Conservation (phyloP, 1,140 invertebrate genomes). For the Cecropterus lyciades region DNA sequence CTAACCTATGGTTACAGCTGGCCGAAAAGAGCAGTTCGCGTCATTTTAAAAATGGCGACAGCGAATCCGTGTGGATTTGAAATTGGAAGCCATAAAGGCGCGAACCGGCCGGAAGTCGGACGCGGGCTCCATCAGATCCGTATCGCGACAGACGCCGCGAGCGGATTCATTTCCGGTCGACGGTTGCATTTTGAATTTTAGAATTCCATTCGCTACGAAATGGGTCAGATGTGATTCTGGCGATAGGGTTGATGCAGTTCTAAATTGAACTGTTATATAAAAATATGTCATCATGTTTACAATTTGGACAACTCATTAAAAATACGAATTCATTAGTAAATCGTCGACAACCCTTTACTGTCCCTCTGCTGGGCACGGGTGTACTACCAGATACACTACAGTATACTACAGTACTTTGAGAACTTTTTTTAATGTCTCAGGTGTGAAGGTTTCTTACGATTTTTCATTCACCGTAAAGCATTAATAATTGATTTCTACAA, state of each 20-base stretch:
- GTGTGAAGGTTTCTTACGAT: too few species aligned
- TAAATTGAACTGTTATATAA: slow-evolving; percentile 20
- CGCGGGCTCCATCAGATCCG: slow-evolving; percentile 72
- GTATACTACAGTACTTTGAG: too few species aligned
- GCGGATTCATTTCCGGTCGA: slow-evolving; percentile 78
- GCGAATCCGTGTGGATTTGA: slow-evolving; percentile 52
- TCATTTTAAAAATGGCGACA: slow-evolving; percentile 21
- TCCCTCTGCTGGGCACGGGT: too few species aligned
- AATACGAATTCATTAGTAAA: too few species aligned
- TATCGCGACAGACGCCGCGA: slow-evolving; percentile 72
- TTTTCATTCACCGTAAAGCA: too few species aligned
- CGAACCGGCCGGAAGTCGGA: slow-evolving; percentile 70
- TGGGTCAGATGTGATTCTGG: slow-evolving; percentile 49
- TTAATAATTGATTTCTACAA: too few species aligned
- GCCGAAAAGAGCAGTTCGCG: slow-evolving; percentile 5
- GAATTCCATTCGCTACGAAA: slow-evolving; percentile 58
- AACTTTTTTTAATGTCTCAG: too few species aligned
- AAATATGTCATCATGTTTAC: too few species aligned
- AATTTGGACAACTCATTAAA: too few species aligned
- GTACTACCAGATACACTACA: too few species aligned
- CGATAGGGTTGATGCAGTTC: slow-evolving; percentile 22
- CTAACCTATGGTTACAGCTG: not conserved
- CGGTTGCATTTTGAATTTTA: slow-evolving; percentile 75
- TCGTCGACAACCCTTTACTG: too few species aligned
- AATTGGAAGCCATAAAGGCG: slow-evolving; percentile 79